Conservation (phyloP, 2,113 vertebrate genomes). For the human region DNA sequence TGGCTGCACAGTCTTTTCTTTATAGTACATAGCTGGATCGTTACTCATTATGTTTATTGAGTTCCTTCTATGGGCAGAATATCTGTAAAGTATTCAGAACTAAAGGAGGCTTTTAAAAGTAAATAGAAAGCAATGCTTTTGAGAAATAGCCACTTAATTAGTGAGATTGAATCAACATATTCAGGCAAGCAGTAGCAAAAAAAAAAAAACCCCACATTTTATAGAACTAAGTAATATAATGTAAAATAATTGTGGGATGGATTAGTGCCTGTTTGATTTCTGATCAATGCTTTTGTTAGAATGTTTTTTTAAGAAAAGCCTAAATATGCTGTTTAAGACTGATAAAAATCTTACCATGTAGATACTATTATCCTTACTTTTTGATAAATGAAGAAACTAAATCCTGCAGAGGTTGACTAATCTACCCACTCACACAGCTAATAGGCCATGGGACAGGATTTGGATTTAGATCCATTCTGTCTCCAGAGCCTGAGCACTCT, state of each 20-base stretch:
- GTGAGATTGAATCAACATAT: background rate
- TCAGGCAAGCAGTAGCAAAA: background rate
- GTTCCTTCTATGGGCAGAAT: background rate
- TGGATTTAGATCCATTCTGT: background rate
- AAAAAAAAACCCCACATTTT: background rate
- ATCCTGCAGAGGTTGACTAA: background rate
- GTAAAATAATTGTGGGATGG: background rate
- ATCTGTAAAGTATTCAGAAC: background rate
- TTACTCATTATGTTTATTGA: background rate
- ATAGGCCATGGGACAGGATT: background rate
- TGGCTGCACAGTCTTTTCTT: background rate
- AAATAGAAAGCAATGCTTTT: background rate
- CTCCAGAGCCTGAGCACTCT: background rate
- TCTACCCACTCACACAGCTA: background rate
- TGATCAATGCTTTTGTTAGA: slow-evolving; percentile 16
- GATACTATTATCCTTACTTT: background rate
- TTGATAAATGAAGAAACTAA: background rate
- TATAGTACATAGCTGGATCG: background rate
- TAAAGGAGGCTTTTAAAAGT: background rate
- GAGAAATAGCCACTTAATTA: slow-evolving; percentile 4
- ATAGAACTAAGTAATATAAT: background rate
- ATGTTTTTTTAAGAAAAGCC: background rate
- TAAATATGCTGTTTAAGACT: background rate
- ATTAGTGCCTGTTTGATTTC: background rate
- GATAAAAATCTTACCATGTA: background rate